Base-by-base conservation (phyloP, 2,888 invertebrate genomes). In the Ceratothoa steindachneri region DNA sequence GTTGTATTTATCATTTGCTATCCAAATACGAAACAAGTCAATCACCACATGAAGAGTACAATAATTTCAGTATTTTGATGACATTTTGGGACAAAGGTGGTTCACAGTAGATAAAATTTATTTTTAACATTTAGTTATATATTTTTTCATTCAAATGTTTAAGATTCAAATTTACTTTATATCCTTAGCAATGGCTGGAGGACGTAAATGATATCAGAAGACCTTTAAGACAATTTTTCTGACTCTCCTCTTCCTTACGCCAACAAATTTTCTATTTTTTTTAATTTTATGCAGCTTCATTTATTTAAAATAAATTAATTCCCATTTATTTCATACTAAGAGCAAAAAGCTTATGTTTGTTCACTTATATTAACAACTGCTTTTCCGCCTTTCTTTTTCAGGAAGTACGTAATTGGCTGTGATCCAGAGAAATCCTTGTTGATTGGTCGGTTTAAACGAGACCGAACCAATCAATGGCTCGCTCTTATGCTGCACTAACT, bases 381-480 rank as follows among this genome's bases (percentile, higher is more conserved):
- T 70, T 60, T 64, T 64, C 30, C 64, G 24, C 60, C 41, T 70
- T 60, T 29, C 64, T 70, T 70, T 69, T 70, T n/a, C 70, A 70
- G 70, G 41, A 70, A 70, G 70, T 70, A 70, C 64, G 70, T 70
- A 60, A 12, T 55, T 60, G 60, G 24, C 60, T 60, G 27, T 1
- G 60, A 24, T 24, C 1, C 22, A 4, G 27, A 60, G 27, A 60
- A 60, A 24, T 24, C 12, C 27, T 22, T 60, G 60, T 60, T 60
- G 60, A 60, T 60, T 60, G 60, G 55, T 41, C 41, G 41, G 7
- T 15, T 41, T 41, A 9, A 5, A 41, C 7, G 15, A 41, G 41
- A 15, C 7, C 15, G 41, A 5, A 41, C 41, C 41, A 41, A 41
- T 41, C 41, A 41, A 41, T 15, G 41, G 7, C 41, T 41, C 41